These are phyloP conservation scores for Tolypeutes matacus DNA, from an alignment of 2,797 vertebrate genomes.

Conservation along the genomic window DNA sequence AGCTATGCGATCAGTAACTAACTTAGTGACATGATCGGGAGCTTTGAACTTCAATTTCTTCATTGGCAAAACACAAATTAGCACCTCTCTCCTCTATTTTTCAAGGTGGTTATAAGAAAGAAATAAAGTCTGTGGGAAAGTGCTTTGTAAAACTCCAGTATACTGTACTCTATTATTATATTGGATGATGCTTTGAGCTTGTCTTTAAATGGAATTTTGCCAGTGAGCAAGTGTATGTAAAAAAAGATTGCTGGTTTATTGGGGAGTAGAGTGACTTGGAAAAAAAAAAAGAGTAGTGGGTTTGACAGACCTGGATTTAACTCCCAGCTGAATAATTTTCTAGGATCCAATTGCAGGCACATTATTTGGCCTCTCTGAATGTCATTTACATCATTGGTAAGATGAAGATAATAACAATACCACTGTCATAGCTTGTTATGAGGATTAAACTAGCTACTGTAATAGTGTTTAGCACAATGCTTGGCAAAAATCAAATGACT, in stretches of 20 bases:
- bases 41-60: constrained; percentile 19
- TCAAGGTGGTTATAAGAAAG: constrained; percentile 42
- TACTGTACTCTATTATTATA: constrained; percentile 10
- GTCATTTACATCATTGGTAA: neutral
- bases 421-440: neutral
- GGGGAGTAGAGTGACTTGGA: neutral
- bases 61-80: constrained; percentile 29
- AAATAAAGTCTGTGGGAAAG: constrained; percentile 38
- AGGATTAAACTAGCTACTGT: neutral
- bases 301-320: neutral
- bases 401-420: neutral
- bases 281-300: neutral
- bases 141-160: constrained; percentile 34
- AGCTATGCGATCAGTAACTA: neutral
- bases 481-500: constrained; percentile 2
- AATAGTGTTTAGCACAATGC: neutral
- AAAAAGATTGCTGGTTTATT: neutral
- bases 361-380: neutral
- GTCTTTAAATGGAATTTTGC: constrained; percentile 50
- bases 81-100: constrained; percentile 32
- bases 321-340: neutral
- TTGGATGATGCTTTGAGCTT: neutral
- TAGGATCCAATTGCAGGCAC: neutral
- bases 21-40: neutral
- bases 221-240: neutral